Base-by-base conservation (phyloP, 2,888 invertebrate species). In the Sarcophaga variegata region DNA sequence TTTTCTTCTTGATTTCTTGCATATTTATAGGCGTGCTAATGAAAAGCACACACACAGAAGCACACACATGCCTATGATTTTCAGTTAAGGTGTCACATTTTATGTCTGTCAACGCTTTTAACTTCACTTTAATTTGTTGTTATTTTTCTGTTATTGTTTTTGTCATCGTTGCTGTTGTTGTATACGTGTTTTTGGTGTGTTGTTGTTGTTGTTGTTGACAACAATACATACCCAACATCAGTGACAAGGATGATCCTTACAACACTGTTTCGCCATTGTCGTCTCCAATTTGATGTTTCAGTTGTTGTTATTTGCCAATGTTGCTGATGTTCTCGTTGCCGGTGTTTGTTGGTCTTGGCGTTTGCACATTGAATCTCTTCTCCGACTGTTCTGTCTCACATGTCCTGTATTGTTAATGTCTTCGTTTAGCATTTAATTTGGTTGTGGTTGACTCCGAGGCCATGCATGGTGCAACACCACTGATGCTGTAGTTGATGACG, bases 371-470 rank as follows among this genome's bases (percentile, higher is more conserved):
- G 77, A 71, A 77, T 76, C 75, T 75, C 75, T 69, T 11, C 59
- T 66, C 20, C 20, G 10, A 20, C 62, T 62, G 22, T 62, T 22
- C 70, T 60, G 76, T 70, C 69, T 75, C 79, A 69, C 63, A 86
- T 88, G 88, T 89, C 89, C 90, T 89, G 89, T 89, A 89, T 89
- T 88, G 92, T 90, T 90, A 91, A 91, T 91, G 90, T 90, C 90
- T 91, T 89, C 90, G 90, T 90, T 91, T 90, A 90, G 90, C 90
- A 91, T 91, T 91, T 91, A 90, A 91, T 91, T 91, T 90, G 89
- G 89, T 90, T 90, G 91, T 88, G 91, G 90, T 90, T 89, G 87
- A 84, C 81, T 81, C 37, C 71, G 78, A 83, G 81, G 83, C 77
- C 81, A 87, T 90, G 64, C 62, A 47, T 62, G 45, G 45, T 78